Percentiles rank a stretch among this genome's conserved stretches.
Evolutionary conservation across 2,113 vertebrate species (phyloP).

Genomic region (Aythya baeri): DNA sequence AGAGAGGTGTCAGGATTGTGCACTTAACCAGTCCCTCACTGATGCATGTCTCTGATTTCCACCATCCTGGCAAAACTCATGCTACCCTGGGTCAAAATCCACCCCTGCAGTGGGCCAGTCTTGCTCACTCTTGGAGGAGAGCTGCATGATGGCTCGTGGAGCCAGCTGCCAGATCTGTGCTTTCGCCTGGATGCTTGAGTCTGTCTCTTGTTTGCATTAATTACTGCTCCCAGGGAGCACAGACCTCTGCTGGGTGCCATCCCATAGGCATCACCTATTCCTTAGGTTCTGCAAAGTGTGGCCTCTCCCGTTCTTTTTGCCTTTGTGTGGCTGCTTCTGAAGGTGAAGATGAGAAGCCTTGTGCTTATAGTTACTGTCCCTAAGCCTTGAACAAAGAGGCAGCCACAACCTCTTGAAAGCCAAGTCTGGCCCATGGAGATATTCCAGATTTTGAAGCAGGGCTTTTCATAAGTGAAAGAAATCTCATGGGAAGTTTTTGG

Average conservation of each 20-base stretch:
- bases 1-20: not conserved
- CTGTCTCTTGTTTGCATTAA: not conserved
- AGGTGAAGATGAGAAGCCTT: not conserved
- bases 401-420: not conserved
- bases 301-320: not conserved
- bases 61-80: accelerated
- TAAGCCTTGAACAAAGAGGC: not conserved
- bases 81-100: accelerated
- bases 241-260: not conserved
- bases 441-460: not conserved
- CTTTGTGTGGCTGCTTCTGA: accelerated
- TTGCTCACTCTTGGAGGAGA: not conserved
- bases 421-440: not conserved
- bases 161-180: accelerated
- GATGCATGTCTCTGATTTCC: not conserved
- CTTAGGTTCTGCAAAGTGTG: not conserved
- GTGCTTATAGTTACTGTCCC: not conserved
- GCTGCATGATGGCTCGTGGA: accelerated
- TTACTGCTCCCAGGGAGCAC: not conserved
- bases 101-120: not conserved
- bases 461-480: not conserved
- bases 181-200: not conserved
- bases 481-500: not conserved
- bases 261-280: not conserved
- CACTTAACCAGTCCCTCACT: not conserved